Evolutionary conservation across 2,888 invertebrate species (phyloP).

Genomic region (Smittia sp.): DNA sequence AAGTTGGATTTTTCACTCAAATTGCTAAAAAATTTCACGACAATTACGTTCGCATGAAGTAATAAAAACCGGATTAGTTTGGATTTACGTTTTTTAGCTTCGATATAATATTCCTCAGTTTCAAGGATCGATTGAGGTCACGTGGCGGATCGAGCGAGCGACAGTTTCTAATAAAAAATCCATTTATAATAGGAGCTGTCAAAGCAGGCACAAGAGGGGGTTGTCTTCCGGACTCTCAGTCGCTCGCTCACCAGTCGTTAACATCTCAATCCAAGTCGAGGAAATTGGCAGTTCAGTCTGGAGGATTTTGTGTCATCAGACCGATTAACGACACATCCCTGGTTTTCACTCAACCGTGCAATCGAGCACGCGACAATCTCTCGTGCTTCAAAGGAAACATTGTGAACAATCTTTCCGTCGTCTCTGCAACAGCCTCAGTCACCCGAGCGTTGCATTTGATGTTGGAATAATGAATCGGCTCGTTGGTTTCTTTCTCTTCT

Average conservation of each 20-base stretch:
- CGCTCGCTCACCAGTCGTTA: not conserved
- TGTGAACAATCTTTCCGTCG: slow-evolving; percentile 9
- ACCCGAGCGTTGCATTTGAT: slow-evolving; percentile 31
- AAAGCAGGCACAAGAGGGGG: slow-evolving; percentile 35
- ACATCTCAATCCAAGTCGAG: slow-evolving; percentile 28
- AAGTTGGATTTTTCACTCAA: not conserved
- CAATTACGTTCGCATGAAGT: slow-evolving; percentile 2
- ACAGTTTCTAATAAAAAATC: slow-evolving; percentile 35
- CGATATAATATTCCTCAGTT: not conserved
- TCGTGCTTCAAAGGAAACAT: slow-evolving; percentile 28
- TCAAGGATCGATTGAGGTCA: slow-evolving; percentile 32
- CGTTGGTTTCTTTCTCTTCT: slow-evolving; percentile 15
- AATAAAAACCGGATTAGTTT: slow-evolving; percentile 39
- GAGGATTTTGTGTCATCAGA: slow-evolving; percentile 22
- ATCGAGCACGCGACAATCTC: slow-evolving; percentile 30
- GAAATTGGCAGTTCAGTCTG: not conserved
- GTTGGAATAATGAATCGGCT: slow-evolving; percentile 31
- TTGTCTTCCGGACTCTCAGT: slow-evolving; percentile 22
- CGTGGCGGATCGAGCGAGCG: slow-evolving; percentile 3
- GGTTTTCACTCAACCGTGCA: slow-evolving; percentile 28
- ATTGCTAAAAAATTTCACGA: not conserved
- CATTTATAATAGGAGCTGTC: slow-evolving; percentile 38
- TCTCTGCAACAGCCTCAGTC: slow-evolving; percentile 1
- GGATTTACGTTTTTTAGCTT: not conserved
- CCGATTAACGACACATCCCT: not conserved